Evolutionary conservation across 2,113 vertebrate genomes (phyloP).

Genomic region (Centrocercus urophasianus): DNA sequence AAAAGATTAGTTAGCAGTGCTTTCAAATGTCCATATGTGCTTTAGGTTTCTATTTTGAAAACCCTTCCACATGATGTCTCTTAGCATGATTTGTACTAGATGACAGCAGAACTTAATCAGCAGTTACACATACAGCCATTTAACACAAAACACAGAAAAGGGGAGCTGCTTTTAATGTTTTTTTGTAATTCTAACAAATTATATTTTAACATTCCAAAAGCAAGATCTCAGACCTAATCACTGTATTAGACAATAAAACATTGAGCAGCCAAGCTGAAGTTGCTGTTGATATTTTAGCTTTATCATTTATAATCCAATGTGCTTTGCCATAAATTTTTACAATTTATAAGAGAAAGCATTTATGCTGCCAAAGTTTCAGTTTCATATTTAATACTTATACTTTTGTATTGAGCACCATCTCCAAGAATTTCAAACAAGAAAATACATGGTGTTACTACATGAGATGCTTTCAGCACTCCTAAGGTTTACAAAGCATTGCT

Average conservation of each 20-base stretch:
- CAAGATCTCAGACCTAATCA: background rate
- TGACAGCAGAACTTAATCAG: background rate
- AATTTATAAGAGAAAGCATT: background rate
- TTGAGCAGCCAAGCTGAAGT: background rate
- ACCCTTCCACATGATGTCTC: background rate
- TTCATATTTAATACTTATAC: background rate
- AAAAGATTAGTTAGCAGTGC: background rate
- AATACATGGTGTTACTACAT: background rate
- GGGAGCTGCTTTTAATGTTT: background rate
- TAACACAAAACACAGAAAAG: background rate
- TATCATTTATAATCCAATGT: background rate
- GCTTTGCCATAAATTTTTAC: background rate
- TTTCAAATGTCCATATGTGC: background rate
- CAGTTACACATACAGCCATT: background rate
- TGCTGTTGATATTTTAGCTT: background rate
- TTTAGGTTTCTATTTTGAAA: background rate
- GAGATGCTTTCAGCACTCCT: background rate
- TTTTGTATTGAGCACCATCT: too few species aligned
- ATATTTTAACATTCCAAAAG: background rate
- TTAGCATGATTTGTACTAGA: background rate
- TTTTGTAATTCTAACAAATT: background rate
- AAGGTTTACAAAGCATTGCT: background rate
- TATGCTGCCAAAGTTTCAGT: background rate
- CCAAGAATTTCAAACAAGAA: background rate
- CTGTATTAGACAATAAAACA: background rate